phyloP scores from a whole-genome alignment of 2,888 invertebrate genomes.

The Melangyna quadrimaculata region DNA sequence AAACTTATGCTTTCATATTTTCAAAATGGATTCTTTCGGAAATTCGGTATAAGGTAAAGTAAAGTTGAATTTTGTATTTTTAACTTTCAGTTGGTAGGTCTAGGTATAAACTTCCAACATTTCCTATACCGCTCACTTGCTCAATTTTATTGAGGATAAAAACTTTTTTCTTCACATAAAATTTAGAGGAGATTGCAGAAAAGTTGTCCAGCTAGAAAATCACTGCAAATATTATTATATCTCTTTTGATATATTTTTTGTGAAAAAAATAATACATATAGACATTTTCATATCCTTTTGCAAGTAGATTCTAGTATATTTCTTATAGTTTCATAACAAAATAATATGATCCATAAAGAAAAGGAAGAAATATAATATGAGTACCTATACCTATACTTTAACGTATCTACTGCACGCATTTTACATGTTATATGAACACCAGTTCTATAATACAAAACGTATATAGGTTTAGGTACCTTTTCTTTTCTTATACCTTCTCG shows the following conservation, averaged over 20 bases:
- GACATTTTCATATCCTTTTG: not conserved
- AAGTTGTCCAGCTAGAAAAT: not conserved
- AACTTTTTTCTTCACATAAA: not conserved
- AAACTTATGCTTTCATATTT: slow-evolving; percentile 5
- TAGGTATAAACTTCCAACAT: not conserved
- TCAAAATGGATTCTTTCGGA: not conserved
- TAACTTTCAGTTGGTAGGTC: not conserved
- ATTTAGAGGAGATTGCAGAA: not conserved
- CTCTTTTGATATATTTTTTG: not conserved
- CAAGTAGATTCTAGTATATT: no score
- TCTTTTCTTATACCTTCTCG: not conserved
- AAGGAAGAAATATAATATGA: not conserved
- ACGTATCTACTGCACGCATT: slow-evolving; percentile 6
- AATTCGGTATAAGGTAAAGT: not conserved
- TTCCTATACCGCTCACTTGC: not conserved
- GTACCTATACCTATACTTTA: not conserved
- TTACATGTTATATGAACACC: not conserved
- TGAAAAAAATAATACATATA: not conserved
- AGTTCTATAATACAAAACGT: no score
- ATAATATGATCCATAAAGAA: slow-evolving; percentile 1
- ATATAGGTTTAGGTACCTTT: not conserved
- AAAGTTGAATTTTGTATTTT: not conserved
- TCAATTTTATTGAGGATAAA: not conserved
- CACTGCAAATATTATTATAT: not conserved
- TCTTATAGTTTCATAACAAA: not conserved